Evolutionary conservation across 2,888 invertebrate species (phyloP).

Genomic region (Griposia aprilina): DNA sequence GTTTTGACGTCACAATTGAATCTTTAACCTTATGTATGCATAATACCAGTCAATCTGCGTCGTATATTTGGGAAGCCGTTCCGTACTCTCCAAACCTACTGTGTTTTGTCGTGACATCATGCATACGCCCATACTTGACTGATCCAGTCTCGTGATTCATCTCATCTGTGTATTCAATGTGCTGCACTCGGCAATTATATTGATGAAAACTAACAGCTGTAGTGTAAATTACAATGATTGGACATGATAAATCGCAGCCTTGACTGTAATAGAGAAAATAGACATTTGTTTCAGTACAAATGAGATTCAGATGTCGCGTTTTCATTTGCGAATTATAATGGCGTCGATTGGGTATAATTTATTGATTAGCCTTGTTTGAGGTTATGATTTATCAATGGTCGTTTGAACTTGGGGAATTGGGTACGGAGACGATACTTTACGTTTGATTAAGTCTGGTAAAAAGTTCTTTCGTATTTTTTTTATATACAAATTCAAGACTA

Average conservation of each 20-base stretch:
- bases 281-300: slow-evolving; percentile 41
- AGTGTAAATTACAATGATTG: slow-evolving; percentile 60
- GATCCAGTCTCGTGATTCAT: slow-evolving; percentile 69
- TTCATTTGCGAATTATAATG: slow-evolving; percentile 46
- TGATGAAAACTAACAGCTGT: slow-evolving; percentile 59
- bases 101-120: slow-evolving; percentile 65
- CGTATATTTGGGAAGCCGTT: slow-evolving; percentile 49
- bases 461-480: too few relatives aligned
- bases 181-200: slow-evolving; percentile 52
- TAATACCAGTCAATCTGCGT: slow-evolving; percentile 50
- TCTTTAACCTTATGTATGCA: slow-evolving; percentile 42
- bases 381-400: slow-evolving; percentile 34
- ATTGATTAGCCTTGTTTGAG: slow-evolving; percentile 49
- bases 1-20: slow-evolving; percentile 31
- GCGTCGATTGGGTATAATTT: slow-evolving; percentile 49
- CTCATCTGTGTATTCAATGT: slow-evolving; percentile 47
- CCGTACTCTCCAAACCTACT: slow-evolving; percentile 37
- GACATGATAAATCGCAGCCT: slow-evolving; percentile 46
- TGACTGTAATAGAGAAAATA: slow-evolving; percentile 38
- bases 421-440: background rate
- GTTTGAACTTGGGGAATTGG: slow-evolving; percentile 33
- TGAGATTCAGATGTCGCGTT: slow-evolving; percentile 47
- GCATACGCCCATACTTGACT: slow-evolving; percentile 68
- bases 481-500: too few relatives aligned
- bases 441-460: background rate